Evolutionary conservation across 1,140 invertebrate genomes (phyloP), one percentile per base, ranked within the genome.

Genomic region (Temnothorax nylanderi): DNA sequence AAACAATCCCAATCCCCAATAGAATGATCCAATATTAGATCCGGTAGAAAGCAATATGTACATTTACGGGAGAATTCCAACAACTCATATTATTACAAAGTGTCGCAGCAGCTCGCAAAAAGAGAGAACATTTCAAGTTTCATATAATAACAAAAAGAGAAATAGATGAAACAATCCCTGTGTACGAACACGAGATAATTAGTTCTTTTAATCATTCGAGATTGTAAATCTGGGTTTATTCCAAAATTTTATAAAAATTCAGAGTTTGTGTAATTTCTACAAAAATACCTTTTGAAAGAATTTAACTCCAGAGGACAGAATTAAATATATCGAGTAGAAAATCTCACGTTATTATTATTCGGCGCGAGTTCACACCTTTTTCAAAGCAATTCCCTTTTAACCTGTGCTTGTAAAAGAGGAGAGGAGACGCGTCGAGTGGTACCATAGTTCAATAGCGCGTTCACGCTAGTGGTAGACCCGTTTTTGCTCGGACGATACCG

Each of bases 401-500:
- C 41, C 1, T 10, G 54, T 8, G 37, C 11, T 32, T 1, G 18
- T 44, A 10, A 11, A 26, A 34, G 51, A 13, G 60, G 60, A 26
- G 1, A 10, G n/a, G 34, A 44, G 47, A 11, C 18, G 32, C 32
- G 16, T 69, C 34, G 62, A 13, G 26, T 47, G 65, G 21, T 47
- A 6, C 26, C 11, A 64, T 32, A 32, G 51, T 85, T 49, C 26
- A 69, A 74, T 44, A 11, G 58, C 58, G 34, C 58, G 69, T 71
- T 85, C 49, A 71, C 49, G 80, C 80, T 26, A 13, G 13, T 85
- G 44, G 65, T 71, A 82, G 67, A 58, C 32, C 41, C 44, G 54
- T 86, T 86, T 86, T 86, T 86, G 65, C 32, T 18, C 65, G 85
- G 77, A 71, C 65, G 77, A 86, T 82, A 82, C 65, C 54, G 77